Base-by-base conservation (phyloP, 2,797 vertebrate species). In the Acanthis flammea region DNA sequence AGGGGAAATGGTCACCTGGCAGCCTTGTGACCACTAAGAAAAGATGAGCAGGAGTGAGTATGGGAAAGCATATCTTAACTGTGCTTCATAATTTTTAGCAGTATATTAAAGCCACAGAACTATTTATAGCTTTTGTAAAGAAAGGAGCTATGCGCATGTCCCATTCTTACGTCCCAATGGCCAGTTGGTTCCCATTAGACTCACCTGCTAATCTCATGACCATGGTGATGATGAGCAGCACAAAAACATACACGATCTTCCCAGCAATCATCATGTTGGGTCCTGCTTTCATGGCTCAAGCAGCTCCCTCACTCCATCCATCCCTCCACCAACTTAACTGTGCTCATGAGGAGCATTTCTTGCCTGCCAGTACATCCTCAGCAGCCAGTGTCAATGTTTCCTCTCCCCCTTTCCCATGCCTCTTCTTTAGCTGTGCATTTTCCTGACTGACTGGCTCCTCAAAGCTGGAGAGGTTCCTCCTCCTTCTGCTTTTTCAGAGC, bases 401-500 rank as follows among this genome's bases (percentile, higher is more conserved):
- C 44, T 50, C 22, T 33, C 44, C 44, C 53, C 25, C 54, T 80
- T 86, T 94, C 61, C 60, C 91, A 73, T 45, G 72, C 37, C 44
- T 93, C 47, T 72, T 16, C 50, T 54, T 50, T 54, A 77, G 37
- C 68, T 71, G 30, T 53, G 44, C 6, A 11, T 90, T 83, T 35
- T 88, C 82, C 51, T 73, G 60, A 60, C 58, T 28, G 37, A 77
- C 92, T 92, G 94, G 54, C 77, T 97, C 91, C 90, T 95, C 94
- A 85, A 89, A 87, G 79, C 90, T 94, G 92, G 92, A 96, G 95
- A 93, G 78, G 94, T 94, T 37, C 37, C 37, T 97, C 96, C 96
- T 96, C 91, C 94, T 96, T 97, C 92, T 97, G 96, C 80, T 90
- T 97, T 96, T 94, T 96, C 94, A 96, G 96, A 96, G 92, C 93